Conservation (phyloP, 2,113 vertebrate species). For the Empidonax alnorum region DNA sequence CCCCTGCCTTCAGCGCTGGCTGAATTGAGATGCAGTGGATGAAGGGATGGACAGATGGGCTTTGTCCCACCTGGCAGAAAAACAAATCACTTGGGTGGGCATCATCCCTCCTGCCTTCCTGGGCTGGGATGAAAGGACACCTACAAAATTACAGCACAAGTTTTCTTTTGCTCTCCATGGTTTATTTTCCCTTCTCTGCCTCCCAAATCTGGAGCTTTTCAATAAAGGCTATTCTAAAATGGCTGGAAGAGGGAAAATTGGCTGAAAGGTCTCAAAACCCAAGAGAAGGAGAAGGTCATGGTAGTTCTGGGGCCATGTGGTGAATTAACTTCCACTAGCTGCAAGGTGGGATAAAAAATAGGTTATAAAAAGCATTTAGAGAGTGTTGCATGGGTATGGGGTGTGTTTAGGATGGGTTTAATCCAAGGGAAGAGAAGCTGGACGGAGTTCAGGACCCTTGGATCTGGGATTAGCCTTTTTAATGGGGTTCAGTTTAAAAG, state of each 20-base stretch:
- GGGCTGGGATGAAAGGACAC: neutral
- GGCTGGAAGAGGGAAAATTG: neutral
- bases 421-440: neutral
- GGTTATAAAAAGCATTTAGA: neutral
- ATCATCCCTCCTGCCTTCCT: neutral
- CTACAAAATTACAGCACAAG: neutral
- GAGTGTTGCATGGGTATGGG: fast-evolving
- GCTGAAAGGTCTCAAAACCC: fast-evolving
- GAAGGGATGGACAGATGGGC: neutral
- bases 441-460: neutral
- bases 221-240: neutral
- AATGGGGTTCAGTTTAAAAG: neutral
- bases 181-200: neutral
- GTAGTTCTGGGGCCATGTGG: fast-evolving
- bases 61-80: neutral
- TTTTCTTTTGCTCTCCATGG: neutral
- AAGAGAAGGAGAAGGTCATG: neutral
- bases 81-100: neutral
- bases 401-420: neutral
- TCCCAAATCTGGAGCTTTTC: neutral
- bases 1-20: neutral
- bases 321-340: neutral
- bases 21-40: neutral
- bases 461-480: neutral
- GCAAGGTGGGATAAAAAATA: neutral